Percentiles rank a stretch among this genome's conserved stretches.
Conservation (phyloP, 1,140 invertebrate genomes). For the Saccostrea cuccullata region DNA sequence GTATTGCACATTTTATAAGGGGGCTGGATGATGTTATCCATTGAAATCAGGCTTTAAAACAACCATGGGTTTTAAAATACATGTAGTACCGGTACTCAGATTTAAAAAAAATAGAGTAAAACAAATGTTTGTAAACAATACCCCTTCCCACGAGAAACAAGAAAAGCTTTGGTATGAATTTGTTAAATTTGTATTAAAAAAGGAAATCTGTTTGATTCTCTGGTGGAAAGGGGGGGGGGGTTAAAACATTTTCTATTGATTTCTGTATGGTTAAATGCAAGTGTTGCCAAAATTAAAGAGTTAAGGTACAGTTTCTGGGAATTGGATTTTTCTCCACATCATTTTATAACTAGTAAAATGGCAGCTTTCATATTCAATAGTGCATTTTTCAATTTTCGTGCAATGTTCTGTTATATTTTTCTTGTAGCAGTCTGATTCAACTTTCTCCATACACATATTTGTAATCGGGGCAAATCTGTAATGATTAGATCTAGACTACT, state of each 20-base stretch:
- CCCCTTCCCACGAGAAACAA: not conserved
- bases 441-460: too few relatives aligned
- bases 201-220: not conserved
- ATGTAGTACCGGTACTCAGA: too few relatives aligned
- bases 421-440: too few relatives aligned
- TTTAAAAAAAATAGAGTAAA: not conserved
- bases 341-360: conserved; percentile 4
- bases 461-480: too few relatives aligned
- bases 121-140: not conserved
- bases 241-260: not conserved
- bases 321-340: not conserved
- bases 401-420: not conserved
- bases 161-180: not conserved
- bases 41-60: not conserved
- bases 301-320: not conserved
- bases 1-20: conserved; percentile 10
- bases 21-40: not conserved
- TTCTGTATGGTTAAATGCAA: not conserved
- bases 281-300: not conserved
- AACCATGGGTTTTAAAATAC: not conserved
- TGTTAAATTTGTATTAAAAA: conserved; percentile 1
- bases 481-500: too few relatives aligned
- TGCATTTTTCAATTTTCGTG: not conserved
- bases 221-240: not conserved
- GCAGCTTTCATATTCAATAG: not conserved